Base-by-base conservation (phyloP, 2,888 invertebrate genomes). In the Eristalinus aeneus region DNA sequence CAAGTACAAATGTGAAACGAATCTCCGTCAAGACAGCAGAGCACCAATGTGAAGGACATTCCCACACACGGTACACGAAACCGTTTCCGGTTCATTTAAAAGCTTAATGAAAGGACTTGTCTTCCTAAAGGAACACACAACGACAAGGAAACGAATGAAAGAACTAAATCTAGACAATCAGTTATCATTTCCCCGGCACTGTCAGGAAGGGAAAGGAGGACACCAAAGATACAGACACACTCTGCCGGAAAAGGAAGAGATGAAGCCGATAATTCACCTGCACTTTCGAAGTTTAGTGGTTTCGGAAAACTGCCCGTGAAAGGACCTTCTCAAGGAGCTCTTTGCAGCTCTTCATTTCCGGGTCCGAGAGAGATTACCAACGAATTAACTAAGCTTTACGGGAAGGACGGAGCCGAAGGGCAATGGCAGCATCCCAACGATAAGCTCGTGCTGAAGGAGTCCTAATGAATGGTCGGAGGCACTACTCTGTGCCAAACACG, bases 81-180 rank as follows among this genome's bases (percentile, higher is more conserved):
- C 67, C 12, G 73, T 81, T 76, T 85, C 81, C 81, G 81, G 68
- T 81, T 81, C 76, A 77, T 81, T 81, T 85, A 54, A 60, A 56
- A 81, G 76, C 85, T 85, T 85, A 81, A 85, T 81, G 85, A 81
- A 85, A 69, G 72, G 68, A 83, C 83, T 74, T 81, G 76, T 68
- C 81, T 23, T 54, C 36, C 5, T 20, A 6, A 36, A 11, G 32
- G 5, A 36, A 32, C 34, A 58, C 27, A 63, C 58, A 71, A 74
- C 75, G 61, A 64, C 63, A 72, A 61, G 81, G 76, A 81, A 72
- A 39, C 76, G 72, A 68, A 72, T 64, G 67, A 56, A 85, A 72
- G 63, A 85, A 63, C 75, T 72, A 72, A 81, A 72, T 81, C 81
- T 34, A 58, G 36, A 73, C 68, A 81, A 80, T 75, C 84, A 80